Evolutionary conservation across 2,888 invertebrate species (phyloP).

Genomic region (Petrolisthes manimaculis): DNA sequence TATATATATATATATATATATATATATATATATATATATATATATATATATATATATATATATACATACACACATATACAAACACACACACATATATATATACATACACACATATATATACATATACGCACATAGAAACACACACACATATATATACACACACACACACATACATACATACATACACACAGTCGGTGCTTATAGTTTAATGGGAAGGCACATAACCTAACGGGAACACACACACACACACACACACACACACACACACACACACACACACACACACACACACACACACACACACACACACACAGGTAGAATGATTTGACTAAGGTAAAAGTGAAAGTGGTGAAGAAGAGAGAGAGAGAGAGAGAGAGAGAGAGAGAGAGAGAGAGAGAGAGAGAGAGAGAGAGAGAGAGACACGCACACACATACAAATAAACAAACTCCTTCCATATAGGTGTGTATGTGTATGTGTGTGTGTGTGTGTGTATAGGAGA

Average conservation of each 20-base stretch:
- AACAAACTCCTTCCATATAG: neutral
- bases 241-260: conserved; percentile 11
- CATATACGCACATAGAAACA: too few relatives aligned
- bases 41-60: conserved; percentile 21
- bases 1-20: conserved; percentile 10
- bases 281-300: neutral
- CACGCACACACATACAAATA: neutral
- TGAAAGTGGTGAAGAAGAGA: neutral
- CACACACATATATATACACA: too few relatives aligned
- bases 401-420: neutral
- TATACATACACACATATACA: neutral
- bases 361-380: neutral
- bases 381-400: conserved; percentile 1
- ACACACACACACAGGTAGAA: neutral
- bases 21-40: conserved; percentile 15
- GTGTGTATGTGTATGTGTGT: neutral
- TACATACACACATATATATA: neutral
- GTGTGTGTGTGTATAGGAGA: neutral
- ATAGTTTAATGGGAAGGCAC: neutral
- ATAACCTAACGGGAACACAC: neutral
- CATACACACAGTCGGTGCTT: too few relatives aligned
- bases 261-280: conserved; percentile 10
- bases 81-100: too few relatives aligned
- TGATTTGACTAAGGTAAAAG: too few relatives aligned
- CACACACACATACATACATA: neutral